Base-by-base conservation (phyloP, 1,140 invertebrate species). In the Drosophila malerkotliana region DNA sequence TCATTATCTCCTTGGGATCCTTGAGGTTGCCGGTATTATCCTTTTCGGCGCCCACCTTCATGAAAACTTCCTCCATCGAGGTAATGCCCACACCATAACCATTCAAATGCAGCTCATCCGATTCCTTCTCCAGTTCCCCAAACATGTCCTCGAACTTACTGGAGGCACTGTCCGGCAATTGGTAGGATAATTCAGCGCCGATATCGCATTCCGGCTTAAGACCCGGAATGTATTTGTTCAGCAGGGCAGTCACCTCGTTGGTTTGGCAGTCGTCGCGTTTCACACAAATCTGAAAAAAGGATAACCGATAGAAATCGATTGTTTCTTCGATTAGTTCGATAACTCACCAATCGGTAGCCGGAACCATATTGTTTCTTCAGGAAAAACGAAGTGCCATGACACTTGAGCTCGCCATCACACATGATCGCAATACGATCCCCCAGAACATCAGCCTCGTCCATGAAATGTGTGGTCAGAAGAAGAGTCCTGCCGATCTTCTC, bases 381-480 rank as follows among this genome's bases (percentile, higher is more conserved):
- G 91, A 97, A 98, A 92, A 98, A 94, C 18, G 97, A 94, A 0
- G 96, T 95, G 28, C 97, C 98, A 92, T 94, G 95, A 85, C 97
- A 98, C 80, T 95, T 94, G n/a, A 98, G 92, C 56, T 94, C 92
- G 14, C 98, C 98, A 28, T 94, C 93, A 68, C 96, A 95, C 94
- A 99, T 96, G 53, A 98, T 98, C 2, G 97, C 97, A 78, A 99
- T 97, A 78, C 98, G 93, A 92, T 99, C 98, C 0, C 98, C 98
- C 1, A 99, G 93, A 32, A 97, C 94, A 93, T 99, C 98, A 41
- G 98, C 98, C 93, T 99, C 98, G 92, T 99, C 98, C 98, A 99
- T 99, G 92, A 98, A 98, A 92, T 99, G 98, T 9, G 98, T 99
- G n/a, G 97, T 97, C 48, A 99, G 93, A 1, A 99, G 92, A 60